Conservation (phyloP, 2,797 vertebrate species). For the Syngnathus acus region DNA sequence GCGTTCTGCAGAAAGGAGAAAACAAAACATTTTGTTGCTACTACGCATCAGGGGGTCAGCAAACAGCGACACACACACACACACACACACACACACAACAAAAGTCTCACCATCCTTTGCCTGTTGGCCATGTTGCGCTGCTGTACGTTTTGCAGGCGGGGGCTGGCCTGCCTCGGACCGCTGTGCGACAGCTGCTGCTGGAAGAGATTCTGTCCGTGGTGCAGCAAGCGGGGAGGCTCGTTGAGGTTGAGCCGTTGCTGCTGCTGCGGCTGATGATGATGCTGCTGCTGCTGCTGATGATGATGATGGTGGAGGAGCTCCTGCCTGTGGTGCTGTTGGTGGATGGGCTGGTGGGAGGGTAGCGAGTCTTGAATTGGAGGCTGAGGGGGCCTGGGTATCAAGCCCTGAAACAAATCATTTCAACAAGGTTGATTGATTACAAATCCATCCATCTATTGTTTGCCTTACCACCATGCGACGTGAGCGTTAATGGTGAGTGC, state of each 20-base stretch:
- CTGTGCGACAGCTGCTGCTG: constrained; percentile 78
- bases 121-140: constrained; percentile 71
- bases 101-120: constrained; percentile 77
- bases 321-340: constrained; percentile 67
- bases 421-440: no score
- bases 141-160: constrained; percentile 73
- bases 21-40: not conserved
- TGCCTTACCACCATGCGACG: no score
- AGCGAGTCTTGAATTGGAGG: constrained; percentile 72
- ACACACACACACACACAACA: no score
- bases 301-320: constrained; percentile 67
- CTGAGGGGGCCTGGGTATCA: constrained; percentile 79
- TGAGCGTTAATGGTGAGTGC: no score
- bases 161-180: constrained; percentile 74
- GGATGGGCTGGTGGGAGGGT: constrained; percentile 72
- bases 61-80: no score
- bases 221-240: constrained; percentile 81
- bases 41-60: not conserved
- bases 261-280: no score
- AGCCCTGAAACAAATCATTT: constrained; percentile 52
- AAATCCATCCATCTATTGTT: no score
- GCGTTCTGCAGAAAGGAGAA: constrained; percentile 63
- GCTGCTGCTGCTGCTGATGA: no score
- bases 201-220: constrained; percentile 82
- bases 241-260: constrained; percentile 56